Percentiles rank a stretch among this genome's conserved stretches.
phyloP scores from a whole-genome alignment of 2,113 vertebrate species.

The Beaufortia kweichowensis region DNA sequence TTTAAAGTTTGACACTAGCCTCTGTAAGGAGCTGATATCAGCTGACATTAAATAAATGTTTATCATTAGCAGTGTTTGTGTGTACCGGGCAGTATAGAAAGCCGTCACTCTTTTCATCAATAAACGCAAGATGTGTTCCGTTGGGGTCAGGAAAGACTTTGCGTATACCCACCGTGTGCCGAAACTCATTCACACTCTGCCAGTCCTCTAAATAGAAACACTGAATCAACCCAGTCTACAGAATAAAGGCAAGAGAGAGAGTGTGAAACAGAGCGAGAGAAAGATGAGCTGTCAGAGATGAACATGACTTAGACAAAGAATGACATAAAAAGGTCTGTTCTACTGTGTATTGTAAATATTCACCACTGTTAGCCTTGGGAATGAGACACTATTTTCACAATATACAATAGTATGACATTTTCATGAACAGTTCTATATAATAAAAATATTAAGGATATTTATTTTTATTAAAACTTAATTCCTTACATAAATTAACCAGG shows the following conservation, averaged over 20 bases:
- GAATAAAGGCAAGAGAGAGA: neutral
- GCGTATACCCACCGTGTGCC: constrained; percentile 85
- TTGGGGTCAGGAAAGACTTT: constrained; percentile 91
- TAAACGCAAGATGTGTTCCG: constrained; percentile 87
- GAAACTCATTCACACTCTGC: constrained; percentile 88
- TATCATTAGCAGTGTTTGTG: neutral
- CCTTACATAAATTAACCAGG: too few species aligned
- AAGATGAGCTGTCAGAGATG: neutral
- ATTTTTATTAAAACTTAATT: neutral
- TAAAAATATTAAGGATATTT: neutral
- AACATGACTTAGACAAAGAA: neutral
- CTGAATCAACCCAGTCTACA: constrained; percentile 82
- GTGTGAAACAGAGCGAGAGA: neutral
- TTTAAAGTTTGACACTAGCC: neutral
- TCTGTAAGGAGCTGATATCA: neutral
- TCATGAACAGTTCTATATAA: too few species aligned
- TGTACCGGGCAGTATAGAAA: constrained; percentile 88
- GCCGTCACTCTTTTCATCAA: constrained; percentile 92
- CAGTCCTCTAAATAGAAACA: constrained; percentile 94
- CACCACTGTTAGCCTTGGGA: neutral
- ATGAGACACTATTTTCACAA: too few species aligned
- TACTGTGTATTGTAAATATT: neutral
- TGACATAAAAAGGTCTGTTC: neutral
- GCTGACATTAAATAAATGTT: too few species aligned
- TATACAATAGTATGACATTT: too few species aligned